Base-by-base conservation (phyloP, 35 echinoderm and acorn worm genomes). In the Heliocidaris erythrogramma region DNA sequence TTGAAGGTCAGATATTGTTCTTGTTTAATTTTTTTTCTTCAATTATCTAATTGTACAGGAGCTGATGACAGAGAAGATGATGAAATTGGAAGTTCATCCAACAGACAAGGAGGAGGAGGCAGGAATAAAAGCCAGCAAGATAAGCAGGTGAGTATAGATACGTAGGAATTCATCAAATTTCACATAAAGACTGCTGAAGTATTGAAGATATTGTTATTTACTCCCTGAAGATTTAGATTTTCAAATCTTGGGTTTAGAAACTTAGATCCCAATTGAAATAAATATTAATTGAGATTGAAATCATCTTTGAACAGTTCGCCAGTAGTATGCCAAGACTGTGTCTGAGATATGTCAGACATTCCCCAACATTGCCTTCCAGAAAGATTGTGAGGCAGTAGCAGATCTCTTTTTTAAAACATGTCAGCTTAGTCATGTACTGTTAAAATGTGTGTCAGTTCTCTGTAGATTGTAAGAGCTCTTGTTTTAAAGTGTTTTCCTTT, bases 51-150 rank as follows among this genome's bases (percentile, higher is more conserved):
- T 31, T 69, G 30, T 86, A 2, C 17, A 94, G 95, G 95, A 90
- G 84, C 95, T 48, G 95, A 96, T 92, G 95, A 96, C 93, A 94
- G 95, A 88, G 95, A 96, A 94, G 95, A 96, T 42, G 93, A 90
- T 65, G 95, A 94, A 48, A 90, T 84, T 16, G 91, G 8, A 52
- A 24, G 48, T 59, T 52, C 91, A 16, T 49, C 48, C 11, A 92
- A 92, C 31, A 89, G 31, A 14, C 31, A 89, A 48, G 91, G 91
- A 50, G 31, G n/a, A 14, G 87, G 87, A 88, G 32, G 49, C 49
- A 95, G 49, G 30, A 92, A 59, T 92, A 49, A 92, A 59, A 92
- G 27, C 49, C n/a, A 59, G 14, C 91, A 59, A 56, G 49, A 94
- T 94, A 94, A 94, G 52, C 94, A 94, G 94, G 94, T 94, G 4